Conservation (phyloP, 1,140 invertebrate species). For the Polypedilum pembai region DNA sequence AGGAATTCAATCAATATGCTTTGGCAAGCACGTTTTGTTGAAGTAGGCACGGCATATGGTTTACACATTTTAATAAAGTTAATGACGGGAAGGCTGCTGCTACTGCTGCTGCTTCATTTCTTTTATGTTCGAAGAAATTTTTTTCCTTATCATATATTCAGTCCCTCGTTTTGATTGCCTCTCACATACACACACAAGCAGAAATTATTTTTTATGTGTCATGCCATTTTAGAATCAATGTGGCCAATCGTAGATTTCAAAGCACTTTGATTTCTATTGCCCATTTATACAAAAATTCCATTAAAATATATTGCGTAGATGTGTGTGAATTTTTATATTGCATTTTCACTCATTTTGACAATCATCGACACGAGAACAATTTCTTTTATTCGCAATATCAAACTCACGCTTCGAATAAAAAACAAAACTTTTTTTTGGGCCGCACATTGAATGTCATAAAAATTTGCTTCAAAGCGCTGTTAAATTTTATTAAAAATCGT, state of each 20-base stretch:
- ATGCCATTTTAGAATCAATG: neutral
- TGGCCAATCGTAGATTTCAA: neutral
- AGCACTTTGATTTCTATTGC: neutral
- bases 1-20: slow-evolving; percentile 26
- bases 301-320: neutral
- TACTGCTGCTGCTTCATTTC: neutral
- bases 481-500: slow-evolving; percentile 24
- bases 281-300: neutral
- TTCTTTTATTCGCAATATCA: neutral
- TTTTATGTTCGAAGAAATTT: neutral
- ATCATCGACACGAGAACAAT: neutral
- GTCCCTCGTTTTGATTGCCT: neutral
- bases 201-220: too few species aligned
- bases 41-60: slow-evolving; percentile 23
- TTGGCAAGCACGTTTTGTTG: slow-evolving; percentile 15
- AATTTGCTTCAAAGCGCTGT: slow-evolving; percentile 20
- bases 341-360: neutral
- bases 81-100: slow-evolving; percentile 15
- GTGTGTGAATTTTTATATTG: too few species aligned
- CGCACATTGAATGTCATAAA: slow-evolving; percentile 1
- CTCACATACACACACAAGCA: too few species aligned
- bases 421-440: neutral
- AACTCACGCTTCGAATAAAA: neutral
- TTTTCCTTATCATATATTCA: neutral
- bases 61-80: slow-evolving; percentile 26